Base-by-base conservation (phyloP, 2,797 vertebrate species). In the Enteromius fasciolatus region DNA sequence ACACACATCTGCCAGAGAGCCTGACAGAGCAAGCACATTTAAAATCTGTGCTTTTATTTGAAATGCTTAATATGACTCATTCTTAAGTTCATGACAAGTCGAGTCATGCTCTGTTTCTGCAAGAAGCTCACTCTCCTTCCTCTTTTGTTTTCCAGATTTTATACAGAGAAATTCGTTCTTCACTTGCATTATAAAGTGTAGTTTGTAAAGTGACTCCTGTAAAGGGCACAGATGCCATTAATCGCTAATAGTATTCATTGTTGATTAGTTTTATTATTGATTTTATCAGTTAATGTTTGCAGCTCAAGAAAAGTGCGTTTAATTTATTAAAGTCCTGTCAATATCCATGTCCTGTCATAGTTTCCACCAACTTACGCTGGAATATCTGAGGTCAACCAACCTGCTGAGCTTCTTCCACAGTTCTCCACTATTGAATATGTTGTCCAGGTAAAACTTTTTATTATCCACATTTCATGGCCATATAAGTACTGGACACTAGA, bases 391-490 rank as follows among this genome's bases (percentile, higher is more conserved):
- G 94, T 97, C 88, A 99, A 98, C 92, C 97, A 99, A 36, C 97
- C 98, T 9, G 97, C 97, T 11, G 98, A 99, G 90, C 96, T 99
- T 85, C 93, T 99, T 87, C 97, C 97, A 80, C 97, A 98, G 73
- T 99, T 99, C 90, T 99, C 98, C 89, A 99, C 97, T 88, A 98
- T 99, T 76, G 98, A 99, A 94, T 99, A 99, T 85, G 97, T 99
- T 73, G 97, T 99, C 57, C 97, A 98, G 97, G 97, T 99, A 93
- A 90, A 46, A n/a, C 31, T 31, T 48, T 54, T 31, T 14, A 12
- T 39, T 25, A 28, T 10, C 15, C 8, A 33, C 11, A 0, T 59
- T 72, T 46, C 7, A 17, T 33, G 20, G 6, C 12, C 15, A 39
- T 68, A 5, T 33, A 73, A 18, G 48, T 64, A 50, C 1, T 52